Evolutionary conservation across 2,113 vertebrate genomes (phyloP).

Genomic region (Gavialis gangeticus): DNA sequence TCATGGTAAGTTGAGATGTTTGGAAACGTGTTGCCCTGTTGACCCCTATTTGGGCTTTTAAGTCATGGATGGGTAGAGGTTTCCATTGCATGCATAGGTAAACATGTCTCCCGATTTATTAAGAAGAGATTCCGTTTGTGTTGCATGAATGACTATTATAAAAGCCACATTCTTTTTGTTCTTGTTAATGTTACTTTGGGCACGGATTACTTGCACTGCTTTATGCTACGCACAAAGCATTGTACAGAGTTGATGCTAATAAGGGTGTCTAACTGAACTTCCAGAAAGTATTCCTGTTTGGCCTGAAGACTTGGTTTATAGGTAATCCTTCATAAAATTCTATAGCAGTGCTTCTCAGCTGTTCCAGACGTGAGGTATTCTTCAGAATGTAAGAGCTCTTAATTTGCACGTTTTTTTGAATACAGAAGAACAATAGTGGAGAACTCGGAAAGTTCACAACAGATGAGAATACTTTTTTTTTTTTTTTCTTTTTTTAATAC

Average conservation of each 20-base stretch:
- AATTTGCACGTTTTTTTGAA: too few species aligned
- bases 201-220: too few species aligned
- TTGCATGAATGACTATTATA: neutral
- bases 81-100: neutral
- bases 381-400: too few species aligned
- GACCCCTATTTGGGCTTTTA: rapidly evolving
- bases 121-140: neutral
- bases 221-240: neutral
- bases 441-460: too few species aligned
- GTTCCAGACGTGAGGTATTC: too few species aligned
- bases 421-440: too few species aligned
- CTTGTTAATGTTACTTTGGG: too few species aligned
- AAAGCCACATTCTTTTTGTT: neutral
- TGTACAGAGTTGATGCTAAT: neutral
- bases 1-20: constrained; percentile 87
- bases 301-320: neutral
- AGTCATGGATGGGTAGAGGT: neutral
- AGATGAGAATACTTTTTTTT: too few species aligned
- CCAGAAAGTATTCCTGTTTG: neutral
- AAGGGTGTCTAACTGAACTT: neutral
- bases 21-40: rapidly evolving
- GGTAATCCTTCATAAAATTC: neutral
- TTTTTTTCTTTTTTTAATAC: too few species aligned
- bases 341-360: neutral
- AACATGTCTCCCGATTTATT: neutral